Percentiles rank a stretch among this genome's conserved stretches.
Conservation (phyloP, 2,797 vertebrate species). For the Bufotes viridis region DNA sequence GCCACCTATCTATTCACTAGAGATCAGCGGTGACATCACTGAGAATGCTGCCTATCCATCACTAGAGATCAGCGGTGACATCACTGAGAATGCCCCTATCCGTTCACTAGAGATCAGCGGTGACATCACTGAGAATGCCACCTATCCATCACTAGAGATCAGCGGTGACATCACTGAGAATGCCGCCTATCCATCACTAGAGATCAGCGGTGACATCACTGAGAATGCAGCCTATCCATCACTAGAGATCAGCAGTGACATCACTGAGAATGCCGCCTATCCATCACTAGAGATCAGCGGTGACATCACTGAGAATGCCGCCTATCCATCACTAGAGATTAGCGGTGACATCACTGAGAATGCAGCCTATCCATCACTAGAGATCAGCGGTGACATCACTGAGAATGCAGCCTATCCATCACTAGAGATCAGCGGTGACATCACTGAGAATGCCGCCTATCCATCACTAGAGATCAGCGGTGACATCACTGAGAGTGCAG, state of each 20-base stretch:
- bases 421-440: not conserved
- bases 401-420: slow-evolving; percentile 10
- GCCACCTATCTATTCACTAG: not conserved
- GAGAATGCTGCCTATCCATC: not conserved
- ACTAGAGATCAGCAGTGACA: not conserved
- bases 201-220: not conserved
- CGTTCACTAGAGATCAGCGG: not conserved
- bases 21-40: not conserved
- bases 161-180: too few relatives aligned
- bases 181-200: not conserved
- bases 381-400: not conserved
- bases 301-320: not conserved
- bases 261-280: not conserved
- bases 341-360: slow-evolving; percentile 10
- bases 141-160: not conserved
- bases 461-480: not conserved
- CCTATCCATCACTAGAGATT: slow-evolving; percentile 6
- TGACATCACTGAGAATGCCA: not conserved
- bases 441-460: slow-evolving; percentile 2
- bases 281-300: not conserved
- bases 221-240: not conserved
- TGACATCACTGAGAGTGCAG: not conserved
- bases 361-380: not conserved
- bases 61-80: not conserved
- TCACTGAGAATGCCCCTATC: not conserved